Conservation (phyloP, 2,797 vertebrate species). For the Falco cherrug region DNA sequence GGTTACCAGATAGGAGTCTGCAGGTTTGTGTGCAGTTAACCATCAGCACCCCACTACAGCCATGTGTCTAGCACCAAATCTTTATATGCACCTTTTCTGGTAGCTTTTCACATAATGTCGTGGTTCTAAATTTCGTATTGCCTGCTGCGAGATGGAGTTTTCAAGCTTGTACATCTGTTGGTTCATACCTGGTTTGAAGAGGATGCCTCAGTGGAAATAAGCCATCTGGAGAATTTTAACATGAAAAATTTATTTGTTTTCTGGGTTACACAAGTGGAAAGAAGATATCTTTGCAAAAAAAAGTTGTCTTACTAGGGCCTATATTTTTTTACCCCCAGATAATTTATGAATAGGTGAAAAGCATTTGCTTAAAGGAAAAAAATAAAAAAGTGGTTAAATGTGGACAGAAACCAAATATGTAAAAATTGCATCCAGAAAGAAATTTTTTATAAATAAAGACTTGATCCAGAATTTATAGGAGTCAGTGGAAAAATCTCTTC, state of each 20-base stretch:
- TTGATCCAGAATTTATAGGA: background rate
- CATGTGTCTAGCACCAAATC: accelerated
- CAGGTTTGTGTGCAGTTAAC: background rate
- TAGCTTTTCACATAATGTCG: background rate
- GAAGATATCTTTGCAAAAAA: background rate
- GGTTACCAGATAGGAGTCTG: background rate
- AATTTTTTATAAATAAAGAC: background rate
- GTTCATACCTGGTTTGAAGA: background rate
- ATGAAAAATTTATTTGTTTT: background rate
- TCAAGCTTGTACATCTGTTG: background rate
- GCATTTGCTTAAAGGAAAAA: background rate
- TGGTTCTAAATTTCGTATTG: background rate
- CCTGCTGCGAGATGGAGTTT: background rate
- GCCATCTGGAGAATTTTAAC: background rate
- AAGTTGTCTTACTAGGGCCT: background rate
- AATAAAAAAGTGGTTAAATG: background rate
- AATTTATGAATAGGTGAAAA: background rate
- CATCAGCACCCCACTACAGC: background rate
- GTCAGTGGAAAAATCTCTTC: background rate
- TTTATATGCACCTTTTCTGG: background rate
- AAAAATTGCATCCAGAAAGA: background rate
- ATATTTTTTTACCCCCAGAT: background rate
- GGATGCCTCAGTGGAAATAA: background rate
- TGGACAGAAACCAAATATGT: background rate
- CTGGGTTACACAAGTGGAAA: background rate